Percentiles rank a stretch among this genome's conserved stretches.
Conservation (phyloP, 2,797 vertebrate species). For the Coluber constrictor region DNA sequence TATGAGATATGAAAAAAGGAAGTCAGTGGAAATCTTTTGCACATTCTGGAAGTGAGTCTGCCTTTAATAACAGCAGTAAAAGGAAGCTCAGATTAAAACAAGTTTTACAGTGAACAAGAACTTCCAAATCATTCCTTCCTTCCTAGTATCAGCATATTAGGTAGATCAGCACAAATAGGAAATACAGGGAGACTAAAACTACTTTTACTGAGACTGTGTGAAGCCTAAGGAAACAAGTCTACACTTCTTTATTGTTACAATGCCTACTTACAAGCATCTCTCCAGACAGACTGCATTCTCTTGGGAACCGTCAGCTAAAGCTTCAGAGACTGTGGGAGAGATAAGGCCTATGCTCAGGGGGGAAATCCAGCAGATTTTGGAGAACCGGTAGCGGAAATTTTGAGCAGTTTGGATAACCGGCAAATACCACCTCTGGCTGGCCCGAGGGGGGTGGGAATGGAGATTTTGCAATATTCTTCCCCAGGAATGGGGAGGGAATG, state of each 20-base stretch:
- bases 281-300: not conserved
- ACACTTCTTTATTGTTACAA: not conserved
- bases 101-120: not conserved
- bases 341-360: not conserved
- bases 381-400: too few relatives aligned
- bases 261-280: not conserved
- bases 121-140: not conserved
- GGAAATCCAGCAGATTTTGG: too few relatives aligned
- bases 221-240: not conserved
- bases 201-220: not conserved
- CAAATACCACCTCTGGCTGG: too few relatives aligned
- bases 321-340: not conserved
- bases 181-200: not conserved
- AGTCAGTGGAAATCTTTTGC: not conserved
- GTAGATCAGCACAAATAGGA: not conserved
- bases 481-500: too few relatives aligned
- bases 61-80: not conserved
- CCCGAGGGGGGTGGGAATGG: too few relatives aligned
- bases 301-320: not conserved
- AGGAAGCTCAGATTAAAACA: not conserved
- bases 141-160: not conserved
- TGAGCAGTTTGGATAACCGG: too few relatives aligned
- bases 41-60: not conserved
- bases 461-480: too few relatives aligned
- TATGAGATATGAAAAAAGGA: not conserved